Evolutionary conservation across 2,888 invertebrate species (phyloP).

Genomic region (Ernsta delagoae): DNA sequence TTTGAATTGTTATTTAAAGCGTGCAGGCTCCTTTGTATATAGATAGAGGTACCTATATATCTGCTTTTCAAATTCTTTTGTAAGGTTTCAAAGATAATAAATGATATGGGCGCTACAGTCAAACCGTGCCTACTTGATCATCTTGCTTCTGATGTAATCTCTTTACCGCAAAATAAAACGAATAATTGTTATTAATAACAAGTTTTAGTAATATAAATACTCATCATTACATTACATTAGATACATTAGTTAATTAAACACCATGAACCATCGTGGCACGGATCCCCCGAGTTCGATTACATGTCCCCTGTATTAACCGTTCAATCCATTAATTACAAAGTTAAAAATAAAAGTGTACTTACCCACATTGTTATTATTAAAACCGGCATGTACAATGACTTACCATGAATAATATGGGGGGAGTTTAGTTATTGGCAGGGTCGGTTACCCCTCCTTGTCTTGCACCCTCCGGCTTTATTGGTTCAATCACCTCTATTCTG

Average conservation of each 20-base stretch:
- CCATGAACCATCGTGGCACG: not conserved
- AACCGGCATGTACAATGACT: not conserved
- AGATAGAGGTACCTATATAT: too few species aligned
- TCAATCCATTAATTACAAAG: not conserved
- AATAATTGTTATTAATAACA: too few species aligned
- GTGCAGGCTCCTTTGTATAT: too few species aligned
- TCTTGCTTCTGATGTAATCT: too few species aligned
- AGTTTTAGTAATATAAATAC: too few species aligned
- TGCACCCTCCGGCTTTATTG: conserved; percentile 21
- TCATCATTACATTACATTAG: not conserved
- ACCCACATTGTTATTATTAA: not conserved
- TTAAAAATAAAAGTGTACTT: conserved; percentile 3
- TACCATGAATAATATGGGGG: conserved; percentile 9
- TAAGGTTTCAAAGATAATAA: too few species aligned
- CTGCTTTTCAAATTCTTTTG: too few species aligned
- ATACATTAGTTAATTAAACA: not conserved
- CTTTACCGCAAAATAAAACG: too few species aligned
- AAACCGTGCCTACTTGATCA: too few species aligned
- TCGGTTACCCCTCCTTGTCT: conserved; percentile 6
- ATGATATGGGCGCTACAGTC: too few species aligned
- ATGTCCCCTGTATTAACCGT: not conserved
- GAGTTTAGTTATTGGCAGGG: conserved; percentile 19
- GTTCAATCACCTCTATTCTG: conserved; percentile 21
- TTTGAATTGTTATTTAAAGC: too few species aligned
- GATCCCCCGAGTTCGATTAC: conserved; percentile 3